A percentile compares a stretch with the other conserved stretches of the same genome.
These are phyloP conservation scores for Lagorchestes hirsutus DNA, from an alignment of 2,797 vertebrate genomes.

Conservation along the genomic window DNA sequence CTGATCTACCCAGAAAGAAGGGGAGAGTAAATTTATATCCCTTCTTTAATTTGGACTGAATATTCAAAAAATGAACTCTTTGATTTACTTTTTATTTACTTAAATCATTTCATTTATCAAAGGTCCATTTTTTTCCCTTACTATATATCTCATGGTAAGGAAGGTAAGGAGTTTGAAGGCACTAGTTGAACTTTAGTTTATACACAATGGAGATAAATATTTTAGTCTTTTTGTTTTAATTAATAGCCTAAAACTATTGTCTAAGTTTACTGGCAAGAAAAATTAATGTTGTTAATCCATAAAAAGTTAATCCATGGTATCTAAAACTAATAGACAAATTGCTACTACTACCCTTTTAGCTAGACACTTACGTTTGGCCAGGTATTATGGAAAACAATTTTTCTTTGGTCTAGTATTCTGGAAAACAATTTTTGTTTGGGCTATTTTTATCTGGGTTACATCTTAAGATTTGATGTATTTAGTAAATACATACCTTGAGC, in stretches of 20 bases:
- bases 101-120: neutral
- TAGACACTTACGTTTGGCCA: neutral
- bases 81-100: neutral
- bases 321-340: neutral
- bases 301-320: neutral
- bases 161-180: neutral
- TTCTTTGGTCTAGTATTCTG: neutral
- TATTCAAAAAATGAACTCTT: neutral
- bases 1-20: neutral
- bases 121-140: neutral
- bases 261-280: neutral
- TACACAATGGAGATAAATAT: neutral
- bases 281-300: neutral
- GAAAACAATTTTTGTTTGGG: neutral
- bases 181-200: neutral
- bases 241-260: neutral
- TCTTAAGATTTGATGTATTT: neutral
- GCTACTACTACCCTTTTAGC: neutral
- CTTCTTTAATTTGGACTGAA: neutral
- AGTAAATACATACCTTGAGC: constrained; percentile 88
- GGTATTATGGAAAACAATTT: neutral
- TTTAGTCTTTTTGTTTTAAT: neutral
- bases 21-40: neutral
- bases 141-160: neutral
- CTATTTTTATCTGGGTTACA: neutral